Percentiles rank a stretch among this genome's conserved stretches.
Conservation (phyloP, 2,888 invertebrate genomes). For the Polyommatus iphigenia region DNA sequence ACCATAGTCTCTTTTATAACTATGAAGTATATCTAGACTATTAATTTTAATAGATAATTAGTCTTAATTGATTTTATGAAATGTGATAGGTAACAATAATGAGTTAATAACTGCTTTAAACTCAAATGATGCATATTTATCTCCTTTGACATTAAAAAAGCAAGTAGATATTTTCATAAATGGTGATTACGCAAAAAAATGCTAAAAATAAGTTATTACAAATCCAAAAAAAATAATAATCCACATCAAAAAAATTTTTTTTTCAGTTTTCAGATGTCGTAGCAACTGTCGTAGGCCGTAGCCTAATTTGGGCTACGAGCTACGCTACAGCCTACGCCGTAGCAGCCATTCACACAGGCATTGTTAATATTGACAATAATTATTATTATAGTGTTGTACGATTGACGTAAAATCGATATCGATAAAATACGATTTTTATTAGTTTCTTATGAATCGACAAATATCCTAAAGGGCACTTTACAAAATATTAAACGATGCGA, state of each 20-base stretch:
- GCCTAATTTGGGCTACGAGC: neutral
- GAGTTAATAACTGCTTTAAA: no score
- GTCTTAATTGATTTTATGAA: no score
- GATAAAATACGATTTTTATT: neutral
- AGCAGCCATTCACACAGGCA: neutral
- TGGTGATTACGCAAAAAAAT: no score
- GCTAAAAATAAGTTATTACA: neutral
- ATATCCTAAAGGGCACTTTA: neutral
- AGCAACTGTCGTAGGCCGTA: neutral
- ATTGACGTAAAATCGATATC: neutral
- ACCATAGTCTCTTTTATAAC: no score
- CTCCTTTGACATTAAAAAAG: no score
- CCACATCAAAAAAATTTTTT: neutral
- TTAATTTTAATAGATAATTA: no score
- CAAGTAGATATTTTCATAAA: no score
- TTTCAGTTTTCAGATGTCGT: neutral
- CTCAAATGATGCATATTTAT: no score
- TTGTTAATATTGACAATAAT: neutral
- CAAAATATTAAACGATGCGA: neutral
- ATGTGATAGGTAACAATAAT: no score
- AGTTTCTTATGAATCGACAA: neutral
- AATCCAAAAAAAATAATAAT: neutral
- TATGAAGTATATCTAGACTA: no score
- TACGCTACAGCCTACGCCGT: slow-evolving; percentile 4
- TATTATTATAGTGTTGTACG: neutral